Percentiles rank a stretch among this genome's conserved stretches.
Conservation (phyloP, 1,140 invertebrate species). For the Drosophila sulfurigaster region DNA sequence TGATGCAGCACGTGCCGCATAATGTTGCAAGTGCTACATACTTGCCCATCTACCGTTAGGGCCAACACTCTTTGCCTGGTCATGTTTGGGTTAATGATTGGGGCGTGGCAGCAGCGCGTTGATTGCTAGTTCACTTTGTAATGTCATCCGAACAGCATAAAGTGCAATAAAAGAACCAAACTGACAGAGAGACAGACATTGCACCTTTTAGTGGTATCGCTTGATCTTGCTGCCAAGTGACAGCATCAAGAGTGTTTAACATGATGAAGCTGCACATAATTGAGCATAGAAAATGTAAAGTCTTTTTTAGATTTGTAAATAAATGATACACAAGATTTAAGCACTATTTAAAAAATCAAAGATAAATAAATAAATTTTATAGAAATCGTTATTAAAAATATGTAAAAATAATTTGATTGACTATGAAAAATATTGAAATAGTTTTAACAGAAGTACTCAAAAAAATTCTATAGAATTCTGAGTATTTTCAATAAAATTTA, state of each 20-base stretch:
- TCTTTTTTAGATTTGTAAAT: too few species aligned
- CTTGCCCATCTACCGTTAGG: constrained; percentile 71
- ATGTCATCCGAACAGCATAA: constrained; percentile 53
- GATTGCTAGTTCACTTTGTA: constrained; percentile 73
- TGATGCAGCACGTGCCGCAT: constrained; percentile 71
- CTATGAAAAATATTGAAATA: too few species aligned
- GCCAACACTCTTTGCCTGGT: constrained; percentile 60
- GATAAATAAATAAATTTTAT: too few species aligned
- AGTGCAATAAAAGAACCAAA: constrained; percentile 27
- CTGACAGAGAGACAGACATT: constrained; percentile 13
- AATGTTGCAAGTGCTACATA: constrained; percentile 53
- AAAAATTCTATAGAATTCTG: too few species aligned
- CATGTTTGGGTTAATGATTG: constrained; percentile 81
- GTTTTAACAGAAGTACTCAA: too few species aligned
- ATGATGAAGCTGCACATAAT: not conserved
- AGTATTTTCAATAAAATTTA: too few species aligned
- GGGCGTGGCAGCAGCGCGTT: constrained; percentile 70
- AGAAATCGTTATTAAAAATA: too few species aligned
- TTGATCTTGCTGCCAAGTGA: not conserved
- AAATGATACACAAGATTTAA: too few species aligned
- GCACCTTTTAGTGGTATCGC: not conserved
- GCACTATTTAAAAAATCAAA: too few species aligned
- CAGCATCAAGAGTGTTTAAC: not conserved
- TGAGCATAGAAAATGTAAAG: too few species aligned
- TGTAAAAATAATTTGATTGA: too few species aligned